phyloP scores from a whole-genome alignment of 64 coral and sea anemone genomes.

The Hydrozoanthus tunicans region DNA sequence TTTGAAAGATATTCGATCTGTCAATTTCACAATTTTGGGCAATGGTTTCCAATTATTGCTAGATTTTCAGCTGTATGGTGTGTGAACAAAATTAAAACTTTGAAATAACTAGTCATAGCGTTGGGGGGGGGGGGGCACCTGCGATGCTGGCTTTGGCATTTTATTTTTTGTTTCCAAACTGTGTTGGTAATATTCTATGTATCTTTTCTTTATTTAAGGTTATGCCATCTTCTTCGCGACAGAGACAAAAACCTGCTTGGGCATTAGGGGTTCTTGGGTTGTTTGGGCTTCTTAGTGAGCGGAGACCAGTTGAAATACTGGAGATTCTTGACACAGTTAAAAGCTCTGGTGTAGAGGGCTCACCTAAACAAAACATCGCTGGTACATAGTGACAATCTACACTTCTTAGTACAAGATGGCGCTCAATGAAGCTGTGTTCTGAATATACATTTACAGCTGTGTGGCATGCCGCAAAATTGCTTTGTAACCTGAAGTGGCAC shows the following conservation, averaged over 20 bases:
- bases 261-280: constrained; percentile 29
- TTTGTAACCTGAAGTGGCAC: no score
- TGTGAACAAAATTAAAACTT: no score
- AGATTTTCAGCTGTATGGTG: no score
- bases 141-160: background rate
- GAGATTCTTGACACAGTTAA: constrained; percentile 35
- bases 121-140: no score
- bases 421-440: no score
- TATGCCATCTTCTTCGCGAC: constrained; percentile 33
- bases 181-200: background rate
- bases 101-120: no score
- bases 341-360: background rate
- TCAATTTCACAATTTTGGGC: no score
- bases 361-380: constrained; percentile 2
- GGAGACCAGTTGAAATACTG: constrained; percentile 25
- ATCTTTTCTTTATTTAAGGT: constrained; percentile 1
- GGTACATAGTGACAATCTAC: background rate
- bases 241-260: constrained; percentile 42
- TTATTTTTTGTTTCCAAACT: background rate
- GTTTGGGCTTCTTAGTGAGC: constrained; percentile 35
- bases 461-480: no score
- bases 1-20: no score
- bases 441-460: no score
- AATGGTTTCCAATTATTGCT: no score
- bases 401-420: background rate